Evolutionary conservation across 2,888 invertebrate species (phyloP).

Genomic region (Drosophila anomalata): DNA sequence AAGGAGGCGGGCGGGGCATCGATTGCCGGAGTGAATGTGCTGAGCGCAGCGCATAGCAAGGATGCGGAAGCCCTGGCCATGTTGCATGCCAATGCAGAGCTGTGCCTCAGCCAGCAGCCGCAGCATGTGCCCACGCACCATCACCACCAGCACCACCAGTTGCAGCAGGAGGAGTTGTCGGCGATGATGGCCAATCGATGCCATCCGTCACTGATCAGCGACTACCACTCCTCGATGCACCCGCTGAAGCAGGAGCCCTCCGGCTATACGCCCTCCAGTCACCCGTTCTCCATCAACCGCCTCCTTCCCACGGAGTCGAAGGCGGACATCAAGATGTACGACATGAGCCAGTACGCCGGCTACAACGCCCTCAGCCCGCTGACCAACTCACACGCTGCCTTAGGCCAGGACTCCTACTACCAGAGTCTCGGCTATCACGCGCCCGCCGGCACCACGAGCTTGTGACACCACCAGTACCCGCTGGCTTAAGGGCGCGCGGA

Average conservation of each 20-base stretch:
- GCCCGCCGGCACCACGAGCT: constrained; percentile 90
- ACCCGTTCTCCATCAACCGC: constrained; percentile 97
- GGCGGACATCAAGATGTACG: constrained; percentile 96
- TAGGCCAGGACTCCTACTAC: constrained; percentile 92
- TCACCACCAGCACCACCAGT: constrained; percentile 85
- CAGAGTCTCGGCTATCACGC: constrained; percentile 91
- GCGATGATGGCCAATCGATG: constrained; percentile 88
- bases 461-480: constrained; percentile 94
- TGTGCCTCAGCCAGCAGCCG: constrained; percentile 86
- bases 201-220: constrained; percentile 87
- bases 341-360: constrained; percentile 88
- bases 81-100: constrained; percentile 87
- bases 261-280: constrained; percentile 92
- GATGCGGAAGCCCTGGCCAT: constrained; percentile 89
- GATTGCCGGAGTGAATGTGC: constrained; percentile 64
- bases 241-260: constrained; percentile 92
- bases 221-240: constrained; percentile 86
- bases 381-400: constrained; percentile 86
- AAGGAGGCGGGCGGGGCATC: constrained; percentile 64
- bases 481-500: constrained; percentile 89
- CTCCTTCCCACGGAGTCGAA: constrained; percentile 94
- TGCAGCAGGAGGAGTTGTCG: constrained; percentile 86
- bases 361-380: constrained; percentile 87
- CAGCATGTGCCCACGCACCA: constrained; percentile 85
- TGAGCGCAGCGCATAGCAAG: constrained; percentile 84